A percentile compares a stretch with the other conserved stretches of the same genome.
Evolutionary conservation across 2,797 vertebrate species (phyloP).

Genomic region (Schizopygopsis malacanthus): DNA sequence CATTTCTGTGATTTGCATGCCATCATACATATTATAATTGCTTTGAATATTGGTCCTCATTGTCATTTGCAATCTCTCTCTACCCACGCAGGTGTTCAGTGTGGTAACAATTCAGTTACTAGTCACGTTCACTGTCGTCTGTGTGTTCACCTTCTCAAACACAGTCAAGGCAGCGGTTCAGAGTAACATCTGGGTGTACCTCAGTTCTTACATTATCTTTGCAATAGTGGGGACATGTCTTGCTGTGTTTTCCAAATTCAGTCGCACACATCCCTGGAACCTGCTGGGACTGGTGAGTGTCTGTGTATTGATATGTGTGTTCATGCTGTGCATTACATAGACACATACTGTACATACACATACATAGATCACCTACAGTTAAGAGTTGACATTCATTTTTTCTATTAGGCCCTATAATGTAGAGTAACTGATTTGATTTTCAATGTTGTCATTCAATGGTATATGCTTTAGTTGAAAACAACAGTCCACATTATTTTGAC

Average conservation of each 20-base stretch:
- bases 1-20: background rate
- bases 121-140: conserved; percentile 87
- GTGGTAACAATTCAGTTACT: conserved; percentile 87
- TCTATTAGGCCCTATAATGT: too few relatives aligned
- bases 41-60: background rate
- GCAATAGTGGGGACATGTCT: conserved; percentile 76
- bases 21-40: background rate
- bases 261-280: conserved; percentile 89
- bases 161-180: conserved; percentile 79
- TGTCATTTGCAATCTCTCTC: background rate
- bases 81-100: conserved; percentile 82
- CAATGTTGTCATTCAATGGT: background rate
- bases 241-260: conserved; percentile 79
- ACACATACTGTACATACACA: background rate
- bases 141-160: conserved; percentile 86
- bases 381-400: background rate
- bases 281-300: conserved; percentile 83
- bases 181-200: conserved; percentile 78
- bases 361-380: background rate
- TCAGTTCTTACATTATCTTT: conserved; percentile 86
- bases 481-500: background rate
- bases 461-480: background rate
- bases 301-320: conserved; percentile 1
- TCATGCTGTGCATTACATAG: background rate
- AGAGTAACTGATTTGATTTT: too few relatives aligned